Evolutionary conservation across 2,888 invertebrate genomes (phyloP), one percentile per base, ranked within the genome.

Genomic region (Parnassius smintheus): DNA sequence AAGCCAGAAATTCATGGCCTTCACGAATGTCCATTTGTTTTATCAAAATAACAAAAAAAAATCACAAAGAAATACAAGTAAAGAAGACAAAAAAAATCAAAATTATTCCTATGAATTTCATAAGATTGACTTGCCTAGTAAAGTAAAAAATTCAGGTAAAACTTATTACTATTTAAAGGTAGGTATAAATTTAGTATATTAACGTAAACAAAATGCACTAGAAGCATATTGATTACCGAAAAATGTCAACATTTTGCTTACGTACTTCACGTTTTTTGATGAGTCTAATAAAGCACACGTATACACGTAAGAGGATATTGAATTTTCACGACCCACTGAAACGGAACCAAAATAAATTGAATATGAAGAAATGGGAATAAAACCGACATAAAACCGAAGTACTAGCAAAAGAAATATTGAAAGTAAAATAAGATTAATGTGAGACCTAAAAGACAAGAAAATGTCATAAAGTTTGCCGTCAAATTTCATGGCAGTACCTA

Each of bases 271-370:
- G 52, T 50, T 63, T 63, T 59, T 63, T 59, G 63, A 63, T 42
- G 42, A 46, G 41, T 52, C 52, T 63, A 56, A 59, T 59, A 63
- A 63, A 63, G 56, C 54, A 63, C 13, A 59, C 59, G 59, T 63
- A 52, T 51, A 56, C 25, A 25, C 52, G 55, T 54, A 57, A 59
- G 56, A 63, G 59, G 63, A 63, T 63, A 63, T 63, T 59, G 63
- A 63, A 63, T 59, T 63, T 63, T 59, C 63, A 59, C 55, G 63
- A 63, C 25, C 63, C 63, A 63, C 45, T 59, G 63, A 55, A 56
- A 63, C 55, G 63, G 63, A 63, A 59, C 55, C 59, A 59, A 63
- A 59, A 63, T 59, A 63, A 50, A 63, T 63, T 63, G 63, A 63
- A 63, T 63, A 59, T 59, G 62, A 63, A 59, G 63, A 63, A 59